Percentiles rank a stretch among this genome's conserved stretches.
Evolutionary conservation across 53 echinoderm and acorn worm genomes (phyloP).

Genomic region (Actinopyga echinites): DNA sequence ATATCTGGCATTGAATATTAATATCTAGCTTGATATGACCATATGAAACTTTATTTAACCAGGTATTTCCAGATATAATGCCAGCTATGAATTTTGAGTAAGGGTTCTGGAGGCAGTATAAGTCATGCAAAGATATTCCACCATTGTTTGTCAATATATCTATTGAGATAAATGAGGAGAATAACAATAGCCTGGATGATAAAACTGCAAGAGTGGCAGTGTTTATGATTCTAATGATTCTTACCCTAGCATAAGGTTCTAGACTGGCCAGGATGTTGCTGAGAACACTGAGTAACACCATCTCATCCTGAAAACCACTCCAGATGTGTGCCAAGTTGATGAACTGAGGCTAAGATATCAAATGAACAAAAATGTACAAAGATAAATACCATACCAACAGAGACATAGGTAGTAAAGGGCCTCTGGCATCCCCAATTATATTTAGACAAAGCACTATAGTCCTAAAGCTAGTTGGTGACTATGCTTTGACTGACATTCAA

Average conservation of each 20-base stretch:
- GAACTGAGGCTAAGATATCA: slow-evolving; percentile 81
- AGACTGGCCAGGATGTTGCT: slow-evolving; percentile 97
- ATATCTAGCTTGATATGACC: too few relatives aligned
- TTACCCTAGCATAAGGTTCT: slow-evolving; percentile 95
- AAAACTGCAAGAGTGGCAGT: background rate
- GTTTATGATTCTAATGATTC: background rate
- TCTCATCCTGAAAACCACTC: slow-evolving; percentile 99
- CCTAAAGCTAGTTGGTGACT: background rate
- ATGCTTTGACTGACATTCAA: too few relatives aligned
- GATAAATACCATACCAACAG: too few relatives aligned
- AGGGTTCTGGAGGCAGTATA: too few relatives aligned
- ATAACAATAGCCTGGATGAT: background rate
- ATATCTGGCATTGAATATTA: too few relatives aligned
- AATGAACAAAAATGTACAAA: background rate
- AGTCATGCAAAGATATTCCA: background rate
- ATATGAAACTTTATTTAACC: too few relatives aligned
- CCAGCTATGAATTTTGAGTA: too few relatives aligned
- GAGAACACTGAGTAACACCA: slow-evolving; percentile 95
- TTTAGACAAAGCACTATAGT: too few relatives aligned
- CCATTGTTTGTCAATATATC: background rate
- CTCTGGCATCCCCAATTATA: too few relatives aligned
- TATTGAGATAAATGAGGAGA: background rate
- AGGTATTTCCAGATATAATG: too few relatives aligned
- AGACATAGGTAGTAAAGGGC: too few relatives aligned
- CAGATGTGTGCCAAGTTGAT: slow-evolving; percentile 98